Percentiles rank a stretch among this genome's conserved stretches.
Conservation (phyloP, 2,888 invertebrate genomes). For the Xestia ashworthii region DNA sequence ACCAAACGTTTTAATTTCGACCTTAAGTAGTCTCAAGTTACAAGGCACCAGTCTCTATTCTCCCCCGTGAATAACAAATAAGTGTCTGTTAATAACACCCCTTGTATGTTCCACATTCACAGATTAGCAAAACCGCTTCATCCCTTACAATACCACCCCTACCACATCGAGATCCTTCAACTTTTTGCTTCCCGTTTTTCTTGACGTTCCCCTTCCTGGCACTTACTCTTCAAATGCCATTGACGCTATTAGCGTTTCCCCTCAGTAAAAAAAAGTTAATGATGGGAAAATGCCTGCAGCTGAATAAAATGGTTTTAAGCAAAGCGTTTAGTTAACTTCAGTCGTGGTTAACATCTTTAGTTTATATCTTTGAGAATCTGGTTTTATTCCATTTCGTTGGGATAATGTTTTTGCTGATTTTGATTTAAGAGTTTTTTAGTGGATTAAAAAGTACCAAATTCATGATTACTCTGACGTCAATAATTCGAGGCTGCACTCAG, state of each 20-base stretch:
- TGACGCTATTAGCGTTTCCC: slow-evolving; percentile 58
- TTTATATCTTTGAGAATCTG: slow-evolving; percentile 15
- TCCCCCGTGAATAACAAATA: slow-evolving; percentile 1
- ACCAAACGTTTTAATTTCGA: background rate
- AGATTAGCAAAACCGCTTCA: slow-evolving; percentile 43
- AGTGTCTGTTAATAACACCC: slow-evolving; percentile 1
- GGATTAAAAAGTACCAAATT: background rate
- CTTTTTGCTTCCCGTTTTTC: slow-evolving; percentile 57
- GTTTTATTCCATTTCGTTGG: background rate
- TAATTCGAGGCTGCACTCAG: background rate
- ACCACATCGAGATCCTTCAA: slow-evolving; percentile 25
- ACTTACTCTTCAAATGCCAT: slow-evolving; percentile 51
- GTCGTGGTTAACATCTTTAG: slow-evolving; percentile 19
- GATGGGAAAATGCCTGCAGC: slow-evolving; percentile 56
- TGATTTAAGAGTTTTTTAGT: background rate
- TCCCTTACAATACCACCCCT: slow-evolving; percentile 33
- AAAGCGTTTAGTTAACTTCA: slow-evolving; percentile 39
- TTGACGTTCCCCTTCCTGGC: slow-evolving; percentile 34
- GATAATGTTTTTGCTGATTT: background rate
- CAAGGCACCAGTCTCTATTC: background rate
- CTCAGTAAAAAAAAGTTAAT: slow-evolving; percentile 55
- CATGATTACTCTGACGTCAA: background rate
- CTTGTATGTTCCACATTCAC: background rate
- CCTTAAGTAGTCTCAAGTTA: background rate
- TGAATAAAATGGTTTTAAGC: slow-evolving; percentile 51